These are phyloP conservation scores for Mola mola DNA, from an alignment of 2,113 vertebrate genomes.

Conservation along the genomic window DNA sequence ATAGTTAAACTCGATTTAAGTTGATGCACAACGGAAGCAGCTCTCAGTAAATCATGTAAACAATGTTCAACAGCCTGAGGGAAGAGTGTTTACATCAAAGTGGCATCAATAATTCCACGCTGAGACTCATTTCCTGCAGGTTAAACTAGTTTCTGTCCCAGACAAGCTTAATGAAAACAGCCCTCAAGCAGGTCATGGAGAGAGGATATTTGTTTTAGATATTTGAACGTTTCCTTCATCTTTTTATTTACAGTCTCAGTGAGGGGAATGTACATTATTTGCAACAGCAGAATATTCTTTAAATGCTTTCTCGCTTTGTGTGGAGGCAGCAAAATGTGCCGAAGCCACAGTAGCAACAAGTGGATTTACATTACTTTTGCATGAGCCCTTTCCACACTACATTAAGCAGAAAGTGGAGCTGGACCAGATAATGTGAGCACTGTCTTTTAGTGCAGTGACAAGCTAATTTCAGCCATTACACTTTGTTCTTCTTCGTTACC, in stretches of 20 bases:
- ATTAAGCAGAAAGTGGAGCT: slow-evolving; percentile 63
- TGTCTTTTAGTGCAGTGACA: slow-evolving; percentile 46
- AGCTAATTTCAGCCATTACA: slow-evolving; percentile 64
- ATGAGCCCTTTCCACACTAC: slow-evolving; percentile 60
- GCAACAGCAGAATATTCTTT: slow-evolving; percentile 9
- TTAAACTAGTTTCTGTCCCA: slow-evolving; percentile 53
- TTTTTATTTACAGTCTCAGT: slow-evolving; percentile 15
- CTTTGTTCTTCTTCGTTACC: slow-evolving; percentile 54
- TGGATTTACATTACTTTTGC: slow-evolving; percentile 56
- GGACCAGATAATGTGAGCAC: slow-evolving; percentile 44
- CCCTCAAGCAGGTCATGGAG: slow-evolving; percentile 14
- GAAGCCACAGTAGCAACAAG: slow-evolving; percentile 9
- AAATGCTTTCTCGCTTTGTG: slow-evolving; percentile 15
- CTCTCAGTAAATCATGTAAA: slow-evolving; percentile 57
- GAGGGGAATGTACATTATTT: neutral
- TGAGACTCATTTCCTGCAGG: slow-evolving; percentile 61
- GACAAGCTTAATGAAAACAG: slow-evolving; percentile 32
- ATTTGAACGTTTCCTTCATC: neutral
- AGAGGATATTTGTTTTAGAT: slow-evolving; percentile 11
- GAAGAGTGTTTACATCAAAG: slow-evolving; percentile 62
- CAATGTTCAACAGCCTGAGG: slow-evolving; percentile 55
- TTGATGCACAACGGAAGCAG: slow-evolving; percentile 46
- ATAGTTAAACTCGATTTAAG: slow-evolving; percentile 65
- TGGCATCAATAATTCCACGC: slow-evolving; percentile 40
- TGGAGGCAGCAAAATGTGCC: slow-evolving; percentile 2